Evolutionary conservation across 2,888 invertebrate genomes (phyloP), one percentile per base, ranked within the genome.

Genomic region (Coleophora deauratella): DNA sequence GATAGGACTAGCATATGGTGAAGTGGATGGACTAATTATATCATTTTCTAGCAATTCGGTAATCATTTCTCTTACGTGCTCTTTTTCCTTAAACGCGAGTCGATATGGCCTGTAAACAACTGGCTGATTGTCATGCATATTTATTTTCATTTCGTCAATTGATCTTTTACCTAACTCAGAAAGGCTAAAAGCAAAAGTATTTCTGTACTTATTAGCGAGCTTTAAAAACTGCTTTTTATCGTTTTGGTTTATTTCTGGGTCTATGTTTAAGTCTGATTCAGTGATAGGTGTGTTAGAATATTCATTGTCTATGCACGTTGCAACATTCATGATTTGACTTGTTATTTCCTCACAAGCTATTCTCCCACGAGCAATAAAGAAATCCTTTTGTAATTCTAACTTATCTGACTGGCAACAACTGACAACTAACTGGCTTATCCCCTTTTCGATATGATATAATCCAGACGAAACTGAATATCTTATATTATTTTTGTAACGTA

Each of bases 181-280:
- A 9, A 47, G 9, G 32, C 45, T 33, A 11, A 37, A 36, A 8
- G 50, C 44, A 33, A 50, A 50, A 39, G 43, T 43, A 12, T 43
- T 35, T 11, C 47, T 30, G 27, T 43, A 44, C 0, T 32, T 21
- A 42, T 44, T 44, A 12, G 40, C 27, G 3, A 44, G 33, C 9
- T 32, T 28, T 6, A 44, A 10, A 13, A 41, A n/a, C 28, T 37
- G 2, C 2, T 21, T 15, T 13, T 21, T 35, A 12, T 35, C 10
- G 14, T 35, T 10, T 6, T 9, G 7, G 15, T 8, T 10, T 4
- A 33, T 6, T 12, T 7, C 14, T 7, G 3, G 11, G 8, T 12
- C 14, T 4, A 35, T 15, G 21, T 21, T 35, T 15, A 35, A 6
- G 13, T 12, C 9, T 7, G 33, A 33, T 14, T 13, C 33, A 33